phyloP scores from a whole-genome alignment of 1,140 invertebrate species.

The Meloidogyne floridensis region DNA sequence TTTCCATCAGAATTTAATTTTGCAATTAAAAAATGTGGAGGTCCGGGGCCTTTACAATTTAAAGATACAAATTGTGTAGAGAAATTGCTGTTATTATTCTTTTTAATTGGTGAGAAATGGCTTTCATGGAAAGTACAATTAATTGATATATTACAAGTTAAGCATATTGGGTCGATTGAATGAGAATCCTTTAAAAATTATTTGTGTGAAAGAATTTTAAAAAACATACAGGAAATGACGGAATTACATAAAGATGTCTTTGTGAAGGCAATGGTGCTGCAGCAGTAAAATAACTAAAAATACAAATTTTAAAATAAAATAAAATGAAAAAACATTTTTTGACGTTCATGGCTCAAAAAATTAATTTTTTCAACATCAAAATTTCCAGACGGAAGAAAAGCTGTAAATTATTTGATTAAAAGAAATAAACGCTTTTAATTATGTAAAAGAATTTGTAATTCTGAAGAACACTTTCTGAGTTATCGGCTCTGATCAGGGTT shows the following conservation, averaged over 20 bases:
- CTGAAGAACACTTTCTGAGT: no score
- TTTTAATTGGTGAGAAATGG: conserved; percentile 24
- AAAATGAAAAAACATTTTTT: conserved; percentile 40
- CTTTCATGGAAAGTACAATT: conserved; percentile 56
- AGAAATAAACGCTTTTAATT: not conserved
- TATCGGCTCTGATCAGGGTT: no score
- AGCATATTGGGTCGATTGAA: conserved; percentile 35
- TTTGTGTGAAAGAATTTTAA: not conserved
- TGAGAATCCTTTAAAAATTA: conserved; percentile 24
- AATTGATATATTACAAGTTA: conserved; percentile 51
- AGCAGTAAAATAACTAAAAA: conserved; percentile 54
- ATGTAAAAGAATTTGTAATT: no score
- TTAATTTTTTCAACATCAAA: conserved; percentile 54
- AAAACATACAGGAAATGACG: conserved; percentile 34
- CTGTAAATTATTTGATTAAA: not conserved
- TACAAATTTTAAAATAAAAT: conserved; percentile 6
- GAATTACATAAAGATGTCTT: conserved; percentile 46
- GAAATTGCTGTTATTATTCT: not conserved
- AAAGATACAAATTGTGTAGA: conserved; percentile 24
- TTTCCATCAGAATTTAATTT: conserved; percentile 24
- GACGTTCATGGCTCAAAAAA: conserved; percentile 37
- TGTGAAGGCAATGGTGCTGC: conserved; percentile 45
- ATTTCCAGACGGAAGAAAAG: conserved; percentile 48
- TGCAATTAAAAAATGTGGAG: conserved; percentile 40
- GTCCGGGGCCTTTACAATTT: conserved; percentile 45